A percentile compares a stretch with the other conserved stretches of the same genome.
These are phyloP conservation scores for Eulemur macaco DNA, from an alignment of 2,113 vertebrate genomes.

Conservation along the genomic window DNA sequence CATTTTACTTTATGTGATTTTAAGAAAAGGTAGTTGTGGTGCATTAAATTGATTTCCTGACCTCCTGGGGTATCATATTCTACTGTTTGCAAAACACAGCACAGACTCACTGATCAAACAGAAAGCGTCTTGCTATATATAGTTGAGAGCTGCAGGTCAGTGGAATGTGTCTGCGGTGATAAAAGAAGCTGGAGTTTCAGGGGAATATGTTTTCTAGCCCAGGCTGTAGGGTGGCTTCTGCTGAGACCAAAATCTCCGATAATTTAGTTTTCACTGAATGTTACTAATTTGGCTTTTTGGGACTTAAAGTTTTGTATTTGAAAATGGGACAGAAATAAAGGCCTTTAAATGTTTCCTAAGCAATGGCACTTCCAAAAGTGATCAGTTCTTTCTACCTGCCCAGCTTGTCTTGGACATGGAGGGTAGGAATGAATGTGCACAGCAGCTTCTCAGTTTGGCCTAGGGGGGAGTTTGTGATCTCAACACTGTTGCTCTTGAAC, in stretches of 20 bases:
- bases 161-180: background rate
- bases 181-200: background rate
- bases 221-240: background rate
- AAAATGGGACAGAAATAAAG: background rate
- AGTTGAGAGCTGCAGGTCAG: background rate
- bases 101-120: background rate
- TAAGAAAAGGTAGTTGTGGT: background rate
- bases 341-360: background rate
- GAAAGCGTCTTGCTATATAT: background rate
- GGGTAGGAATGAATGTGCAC: too few relatives aligned
- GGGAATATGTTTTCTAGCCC: background rate
- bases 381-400: background rate
- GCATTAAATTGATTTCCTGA: background rate
- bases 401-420: background rate
- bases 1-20: background rate
- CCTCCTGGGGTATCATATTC: background rate
- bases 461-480: background rate
- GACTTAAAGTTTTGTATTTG: constrained; percentile 18
- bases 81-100: background rate
- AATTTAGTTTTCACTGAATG: constrained; percentile 1
- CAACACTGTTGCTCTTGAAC: background rate
- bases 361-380: background rate
- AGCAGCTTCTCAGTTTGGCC: background rate
- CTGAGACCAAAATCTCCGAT: background rate
- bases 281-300: background rate